phyloP scores from a whole-genome alignment of 2,888 invertebrate species.

The Morpho deidamia region DNA sequence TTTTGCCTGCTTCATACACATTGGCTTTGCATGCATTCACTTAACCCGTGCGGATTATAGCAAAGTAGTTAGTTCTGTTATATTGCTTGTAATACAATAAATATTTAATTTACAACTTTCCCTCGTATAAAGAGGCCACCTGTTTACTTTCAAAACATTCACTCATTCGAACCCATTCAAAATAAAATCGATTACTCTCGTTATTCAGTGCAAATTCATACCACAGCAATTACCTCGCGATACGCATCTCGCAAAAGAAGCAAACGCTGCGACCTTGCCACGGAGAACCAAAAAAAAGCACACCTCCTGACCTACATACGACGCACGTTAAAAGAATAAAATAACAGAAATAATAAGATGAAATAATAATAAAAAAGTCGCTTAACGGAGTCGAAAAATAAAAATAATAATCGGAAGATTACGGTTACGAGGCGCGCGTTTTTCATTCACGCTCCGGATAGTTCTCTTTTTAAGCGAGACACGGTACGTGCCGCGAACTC shows the following conservation, averaged over 20 bases:
- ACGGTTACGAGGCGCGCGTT: slow-evolving; percentile 65
- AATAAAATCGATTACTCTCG: not conserved
- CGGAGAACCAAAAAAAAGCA: slow-evolving; percentile 65
- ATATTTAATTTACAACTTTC: no score
- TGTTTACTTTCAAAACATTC: not conserved
- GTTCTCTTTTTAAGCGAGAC: slow-evolving; percentile 71
- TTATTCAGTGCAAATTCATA: not conserved
- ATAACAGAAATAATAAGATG: slow-evolving; percentile 61
- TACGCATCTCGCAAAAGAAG: slow-evolving; percentile 39
- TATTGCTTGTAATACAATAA: no score
- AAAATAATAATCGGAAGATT: slow-evolving; percentile 73
- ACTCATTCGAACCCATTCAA: not conserved
- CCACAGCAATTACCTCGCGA: slow-evolving; percentile 53
- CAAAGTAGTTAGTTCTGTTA: no score
- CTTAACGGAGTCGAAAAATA: slow-evolving; percentile 48
- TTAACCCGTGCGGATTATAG: no score
- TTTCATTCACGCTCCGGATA: slow-evolving; percentile 76
- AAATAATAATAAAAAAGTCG: slow-evolving; percentile 64
- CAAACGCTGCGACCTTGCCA: slow-evolving; percentile 61
- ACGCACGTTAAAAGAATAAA: slow-evolving; percentile 59
- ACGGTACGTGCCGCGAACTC: slow-evolving; percentile 66
- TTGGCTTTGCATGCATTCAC: no score
- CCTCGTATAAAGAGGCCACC: no score
- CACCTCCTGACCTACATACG: slow-evolving; percentile 73
- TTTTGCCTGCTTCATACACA: no score